Evolutionary conservation across 2,888 invertebrate genomes (phyloP).

Genomic region (Lysandra bellargus): DNA sequence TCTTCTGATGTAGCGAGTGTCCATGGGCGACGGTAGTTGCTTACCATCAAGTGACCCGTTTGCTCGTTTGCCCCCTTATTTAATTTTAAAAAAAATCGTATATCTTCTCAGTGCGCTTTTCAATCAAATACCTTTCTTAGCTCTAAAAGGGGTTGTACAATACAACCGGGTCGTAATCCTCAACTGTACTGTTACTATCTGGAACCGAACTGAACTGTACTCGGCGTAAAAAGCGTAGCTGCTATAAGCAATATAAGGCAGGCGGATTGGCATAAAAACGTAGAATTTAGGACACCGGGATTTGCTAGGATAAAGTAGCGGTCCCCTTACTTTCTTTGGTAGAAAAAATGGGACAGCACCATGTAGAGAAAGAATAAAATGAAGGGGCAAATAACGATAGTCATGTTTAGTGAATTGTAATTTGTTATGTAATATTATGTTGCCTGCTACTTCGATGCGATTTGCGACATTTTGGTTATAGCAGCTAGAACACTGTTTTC

Average conservation of each 20-base stretch:
- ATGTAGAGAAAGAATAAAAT: background rate
- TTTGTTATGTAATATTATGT: background rate
- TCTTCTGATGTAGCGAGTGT: no score
- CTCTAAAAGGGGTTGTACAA: background rate
- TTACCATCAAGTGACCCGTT: no score
- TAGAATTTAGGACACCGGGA: conserved; percentile 22
- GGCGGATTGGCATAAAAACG: conserved; percentile 15
- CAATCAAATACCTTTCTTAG: background rate
- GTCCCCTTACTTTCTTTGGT: background rate
- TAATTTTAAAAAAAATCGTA: no score
- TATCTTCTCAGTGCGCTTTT: background rate
- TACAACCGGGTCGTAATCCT: background rate
- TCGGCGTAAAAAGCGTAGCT: conserved; percentile 15
- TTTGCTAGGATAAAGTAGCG: conserved; percentile 5
- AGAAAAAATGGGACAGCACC: background rate
- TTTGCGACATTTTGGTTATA: no score
- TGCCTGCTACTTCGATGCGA: background rate
- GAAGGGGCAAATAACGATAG: background rate
- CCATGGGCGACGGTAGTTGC: no score
- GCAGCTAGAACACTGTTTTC: no score
- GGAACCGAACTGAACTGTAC: background rate
- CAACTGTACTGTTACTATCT: background rate
- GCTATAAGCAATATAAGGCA: conserved; percentile 26
- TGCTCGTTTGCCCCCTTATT: no score
- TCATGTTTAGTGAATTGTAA: no score